Percentiles rank a stretch among this genome's conserved stretches.
Evolutionary conservation across 2,888 invertebrate species (phyloP).

Genomic region (Byasa hedistus): DNA sequence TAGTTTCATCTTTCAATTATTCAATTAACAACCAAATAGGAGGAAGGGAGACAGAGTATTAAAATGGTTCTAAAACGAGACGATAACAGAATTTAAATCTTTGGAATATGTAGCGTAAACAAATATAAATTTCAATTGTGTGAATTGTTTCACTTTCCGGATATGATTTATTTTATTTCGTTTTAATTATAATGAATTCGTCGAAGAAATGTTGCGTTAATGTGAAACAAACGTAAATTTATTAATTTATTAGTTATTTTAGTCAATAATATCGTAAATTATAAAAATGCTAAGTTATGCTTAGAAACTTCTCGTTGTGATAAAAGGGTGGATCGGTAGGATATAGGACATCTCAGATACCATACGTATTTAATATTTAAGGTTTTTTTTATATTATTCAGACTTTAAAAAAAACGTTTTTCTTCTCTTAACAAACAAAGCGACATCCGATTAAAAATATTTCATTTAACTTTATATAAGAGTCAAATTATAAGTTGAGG

Average conservation of each 20-base stretch:
- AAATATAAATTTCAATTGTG: background rate
- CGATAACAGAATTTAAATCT: background rate
- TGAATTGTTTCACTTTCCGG: constrained; percentile 2
- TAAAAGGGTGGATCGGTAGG: too few relatives aligned
- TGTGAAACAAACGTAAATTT: background rate
- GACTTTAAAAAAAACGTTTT: too few relatives aligned
- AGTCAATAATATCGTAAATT: background rate
- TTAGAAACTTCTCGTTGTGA: too few relatives aligned
- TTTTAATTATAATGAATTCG: constrained; percentile 39
- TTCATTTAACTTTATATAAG: too few relatives aligned
- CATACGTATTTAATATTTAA: too few relatives aligned
- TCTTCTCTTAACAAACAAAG: too few relatives aligned
- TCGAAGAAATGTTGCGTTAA: constrained; percentile 41
- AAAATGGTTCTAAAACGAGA: background rate
- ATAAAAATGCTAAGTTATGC: background rate
- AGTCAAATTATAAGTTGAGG: too few relatives aligned
- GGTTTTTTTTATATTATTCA: too few relatives aligned
- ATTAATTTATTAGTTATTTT: background rate
- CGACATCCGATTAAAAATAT: too few relatives aligned
- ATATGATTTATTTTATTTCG: background rate
- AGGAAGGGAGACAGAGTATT: background rate
- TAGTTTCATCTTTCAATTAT: too few relatives aligned
- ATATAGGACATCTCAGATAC: too few relatives aligned
- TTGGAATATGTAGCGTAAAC: background rate
- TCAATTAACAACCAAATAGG: too few relatives aligned